Conservation (phyloP, 2,113 vertebrate genomes). For the Balaeniceps rex region DNA sequence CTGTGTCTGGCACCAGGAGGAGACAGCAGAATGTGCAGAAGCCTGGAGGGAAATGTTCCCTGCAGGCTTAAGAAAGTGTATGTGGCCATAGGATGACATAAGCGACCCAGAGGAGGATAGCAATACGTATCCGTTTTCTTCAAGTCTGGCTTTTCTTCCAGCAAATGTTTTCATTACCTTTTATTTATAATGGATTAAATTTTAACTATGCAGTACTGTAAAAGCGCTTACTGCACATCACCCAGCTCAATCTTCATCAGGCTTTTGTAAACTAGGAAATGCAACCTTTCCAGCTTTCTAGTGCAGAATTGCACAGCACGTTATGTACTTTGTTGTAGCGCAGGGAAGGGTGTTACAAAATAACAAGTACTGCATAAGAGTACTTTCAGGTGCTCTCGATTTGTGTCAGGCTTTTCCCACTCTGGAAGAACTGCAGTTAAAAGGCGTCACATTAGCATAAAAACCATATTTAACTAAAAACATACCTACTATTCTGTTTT, state of each 20-base stretch:
- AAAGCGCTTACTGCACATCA: background rate
- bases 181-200: conserved; percentile 1
- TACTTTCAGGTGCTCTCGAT: background rate
- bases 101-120: background rate
- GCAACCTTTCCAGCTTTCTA: background rate
- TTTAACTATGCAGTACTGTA: background rate
- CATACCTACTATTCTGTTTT: background rate
- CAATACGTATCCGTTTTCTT: background rate
- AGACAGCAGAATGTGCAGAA: conserved; percentile 49
- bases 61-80: background rate
- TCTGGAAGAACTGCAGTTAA: background rate
- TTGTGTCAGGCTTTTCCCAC: conserved; percentile 12
- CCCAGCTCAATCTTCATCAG: background rate
- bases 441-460: background rate
- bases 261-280: background rate
- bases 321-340: background rate
- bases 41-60: background rate
- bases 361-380: background rate
- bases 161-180: background rate
- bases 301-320: background rate
- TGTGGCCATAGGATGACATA: background rate
- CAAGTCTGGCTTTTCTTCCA: background rate
- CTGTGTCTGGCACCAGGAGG: conserved; percentile 50
- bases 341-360: background rate
- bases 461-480: background rate